Conservation (phyloP, 2,113 vertebrate species). For the Xyrauchen texanus region DNA sequence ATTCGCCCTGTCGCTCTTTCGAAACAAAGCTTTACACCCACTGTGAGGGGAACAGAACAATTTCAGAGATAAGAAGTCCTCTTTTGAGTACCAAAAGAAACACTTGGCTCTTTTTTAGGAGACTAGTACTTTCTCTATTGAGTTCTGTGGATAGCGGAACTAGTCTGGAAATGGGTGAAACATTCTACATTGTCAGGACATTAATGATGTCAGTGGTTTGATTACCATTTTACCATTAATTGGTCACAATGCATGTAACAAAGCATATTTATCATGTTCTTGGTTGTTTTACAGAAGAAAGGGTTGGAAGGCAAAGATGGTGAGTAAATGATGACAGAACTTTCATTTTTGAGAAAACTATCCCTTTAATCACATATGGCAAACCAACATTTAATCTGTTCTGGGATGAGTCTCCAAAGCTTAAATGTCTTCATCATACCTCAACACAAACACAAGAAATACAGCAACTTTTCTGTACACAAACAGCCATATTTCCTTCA, state of each 20-base stretch:
- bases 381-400: not conserved
- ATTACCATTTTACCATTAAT: no score
- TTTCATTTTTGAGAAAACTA: not conserved
- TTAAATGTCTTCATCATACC: not conserved
- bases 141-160: no score
- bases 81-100: not conserved
- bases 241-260: no score
- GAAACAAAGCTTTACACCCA: constrained; percentile 23
- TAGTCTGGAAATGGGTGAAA: no score
- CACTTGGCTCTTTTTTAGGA: no score
- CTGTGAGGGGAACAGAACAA: constrained; percentile 18
- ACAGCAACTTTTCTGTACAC: constrained; percentile 5
- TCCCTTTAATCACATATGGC: not conserved
- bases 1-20: constrained; percentile 16
- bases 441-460: not conserved
- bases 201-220: no score
- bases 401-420: not conserved
- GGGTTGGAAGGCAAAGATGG: no score
- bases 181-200: no score
- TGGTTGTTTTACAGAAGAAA: no score
- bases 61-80: constrained; percentile 47
- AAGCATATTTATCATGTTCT: no score
- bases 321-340: not conserved
- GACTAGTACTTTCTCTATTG: no score
- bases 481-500: constrained; percentile 30